Percentiles rank a stretch among this genome's conserved stretches.
Evolutionary conservation across 2,888 invertebrate species (phyloP).

Genomic region (Bellardia bayeri): DNA sequence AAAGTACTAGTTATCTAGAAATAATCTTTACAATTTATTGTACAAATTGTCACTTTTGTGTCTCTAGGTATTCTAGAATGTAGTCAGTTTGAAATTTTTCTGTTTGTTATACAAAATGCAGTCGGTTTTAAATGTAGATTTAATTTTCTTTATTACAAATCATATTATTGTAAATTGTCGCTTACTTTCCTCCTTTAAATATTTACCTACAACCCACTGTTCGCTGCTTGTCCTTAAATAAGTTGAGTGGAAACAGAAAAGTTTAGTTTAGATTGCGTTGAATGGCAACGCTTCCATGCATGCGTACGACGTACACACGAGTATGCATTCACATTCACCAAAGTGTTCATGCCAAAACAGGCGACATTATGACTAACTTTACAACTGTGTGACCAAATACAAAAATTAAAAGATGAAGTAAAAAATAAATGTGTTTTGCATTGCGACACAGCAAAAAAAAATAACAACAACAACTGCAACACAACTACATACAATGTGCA

Average conservation of each 20-base stretch:
- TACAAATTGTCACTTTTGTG: too few relatives aligned
- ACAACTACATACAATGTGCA: not conserved
- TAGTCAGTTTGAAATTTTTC: too few relatives aligned
- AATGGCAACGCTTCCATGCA: slow-evolving; percentile 29
- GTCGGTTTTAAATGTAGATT: too few relatives aligned
- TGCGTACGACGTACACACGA: not conserved
- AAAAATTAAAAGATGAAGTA: slow-evolving; percentile 30
- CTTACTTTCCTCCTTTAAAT: not conserved
- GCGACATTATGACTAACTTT: slow-evolving; percentile 58
- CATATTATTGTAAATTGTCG: too few relatives aligned
- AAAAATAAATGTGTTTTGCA: slow-evolving; percentile 13
- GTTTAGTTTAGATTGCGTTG: slow-evolving; percentile 30
- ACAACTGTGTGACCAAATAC: slow-evolving; percentile 45
- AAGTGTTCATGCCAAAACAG: slow-evolving; percentile 47
- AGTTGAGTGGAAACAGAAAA: slow-evolving; percentile 32
- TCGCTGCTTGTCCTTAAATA: slow-evolving; percentile 16
- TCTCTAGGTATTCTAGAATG: too few relatives aligned
- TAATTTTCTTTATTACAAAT: too few relatives aligned
- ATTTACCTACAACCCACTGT: slow-evolving; percentile 18
- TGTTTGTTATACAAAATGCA: too few relatives aligned
- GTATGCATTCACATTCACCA: not conserved
- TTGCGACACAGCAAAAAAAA: slow-evolving; percentile 4
- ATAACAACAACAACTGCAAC: not conserved
- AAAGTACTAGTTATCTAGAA: too few relatives aligned
- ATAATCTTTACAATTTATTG: too few relatives aligned